A percentile compares a stretch with the other conserved stretches of the same genome.
phyloP scores from a whole-genome alignment of 2,888 invertebrate genomes.

The Pandemis heparana region DNA sequence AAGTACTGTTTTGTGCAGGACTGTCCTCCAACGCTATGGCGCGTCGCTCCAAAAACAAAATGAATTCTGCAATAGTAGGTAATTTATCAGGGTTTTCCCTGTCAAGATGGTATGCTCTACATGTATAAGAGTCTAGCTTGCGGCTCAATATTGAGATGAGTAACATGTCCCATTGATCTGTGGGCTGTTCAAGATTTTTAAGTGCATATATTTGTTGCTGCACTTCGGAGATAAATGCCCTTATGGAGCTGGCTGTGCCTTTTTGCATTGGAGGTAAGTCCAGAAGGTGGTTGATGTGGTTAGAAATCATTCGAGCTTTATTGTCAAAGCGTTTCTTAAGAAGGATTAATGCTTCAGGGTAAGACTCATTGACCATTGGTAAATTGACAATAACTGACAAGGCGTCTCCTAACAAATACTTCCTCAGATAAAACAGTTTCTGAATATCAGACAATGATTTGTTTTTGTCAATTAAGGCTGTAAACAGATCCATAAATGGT shows the following conservation, averaged over 20 bases:
- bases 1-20: conserved; percentile 8
- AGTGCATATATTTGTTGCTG: conserved; percentile 1
- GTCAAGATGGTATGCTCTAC: too few relatives aligned
- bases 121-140: too few relatives aligned
- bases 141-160: conserved; percentile 28
- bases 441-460: conserved; percentile 1
- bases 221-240: conserved; percentile 2
- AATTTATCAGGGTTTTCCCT: too few relatives aligned
- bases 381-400: neutral
- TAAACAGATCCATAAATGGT: conserved; percentile 1
- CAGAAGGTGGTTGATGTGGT: neutral
- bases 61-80: too few relatives aligned
- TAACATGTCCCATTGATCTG: conserved; percentile 22
- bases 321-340: too few relatives aligned
- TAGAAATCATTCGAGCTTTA: too few relatives aligned
- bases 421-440: neutral
- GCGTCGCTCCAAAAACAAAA: too few relatives aligned
- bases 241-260: conserved; percentile 8
- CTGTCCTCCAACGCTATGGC: conserved; percentile 41
- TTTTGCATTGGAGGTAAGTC: conserved; percentile 1
- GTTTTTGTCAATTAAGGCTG: neutral
- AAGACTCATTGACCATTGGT: neutral
- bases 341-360: too few relatives aligned
- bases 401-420: neutral
- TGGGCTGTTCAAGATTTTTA: neutral